Conservation (phyloP, 2,888 invertebrate genomes). For the Netelia inedita region DNA sequence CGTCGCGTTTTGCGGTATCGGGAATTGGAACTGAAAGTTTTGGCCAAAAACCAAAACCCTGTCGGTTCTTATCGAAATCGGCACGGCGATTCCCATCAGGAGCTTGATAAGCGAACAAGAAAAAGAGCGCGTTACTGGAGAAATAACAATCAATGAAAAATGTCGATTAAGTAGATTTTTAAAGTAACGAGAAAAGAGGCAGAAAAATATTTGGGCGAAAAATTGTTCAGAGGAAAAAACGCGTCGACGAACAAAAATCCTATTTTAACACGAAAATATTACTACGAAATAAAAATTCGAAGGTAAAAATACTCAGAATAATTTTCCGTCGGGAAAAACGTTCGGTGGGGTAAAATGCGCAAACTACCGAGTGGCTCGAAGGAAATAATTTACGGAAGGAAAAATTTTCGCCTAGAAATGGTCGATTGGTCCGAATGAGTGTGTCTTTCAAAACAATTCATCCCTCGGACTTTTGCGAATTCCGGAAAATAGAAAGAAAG, state of each 20-base stretch:
- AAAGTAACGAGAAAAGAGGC: constrained; percentile 2
- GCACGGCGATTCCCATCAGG: constrained; percentile 87
- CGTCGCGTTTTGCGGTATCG: constrained; percentile 86
- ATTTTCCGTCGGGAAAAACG: too few relatives aligned
- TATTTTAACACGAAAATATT: too few relatives aligned
- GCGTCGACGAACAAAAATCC: too few relatives aligned
- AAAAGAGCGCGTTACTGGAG: background rate
- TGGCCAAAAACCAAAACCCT: constrained; percentile 87
- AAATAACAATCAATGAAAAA: background rate
- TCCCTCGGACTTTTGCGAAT: background rate
- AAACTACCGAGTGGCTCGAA: background rate
- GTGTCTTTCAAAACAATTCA: constrained; percentile 5
- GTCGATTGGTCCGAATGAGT: background rate
- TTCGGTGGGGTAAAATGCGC: constrained; percentile 23
- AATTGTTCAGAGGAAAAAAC: background rate
- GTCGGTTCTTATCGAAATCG: constrained; percentile 86
- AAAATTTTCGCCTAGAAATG: background rate
- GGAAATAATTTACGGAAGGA: background rate
- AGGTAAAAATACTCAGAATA: too few relatives aligned
- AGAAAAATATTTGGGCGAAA: background rate
- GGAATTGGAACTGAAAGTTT: constrained; percentile 90
- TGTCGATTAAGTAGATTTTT: constrained; percentile 28
- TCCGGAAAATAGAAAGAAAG: background rate
- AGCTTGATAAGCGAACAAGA: constrained; percentile 84
- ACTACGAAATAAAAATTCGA: too few relatives aligned